Percentiles rank a stretch among this genome's conserved stretches.
Evolutionary conservation across 2,113 vertebrate species (phyloP).

Genomic region (Nanorana parkeri): DNA sequence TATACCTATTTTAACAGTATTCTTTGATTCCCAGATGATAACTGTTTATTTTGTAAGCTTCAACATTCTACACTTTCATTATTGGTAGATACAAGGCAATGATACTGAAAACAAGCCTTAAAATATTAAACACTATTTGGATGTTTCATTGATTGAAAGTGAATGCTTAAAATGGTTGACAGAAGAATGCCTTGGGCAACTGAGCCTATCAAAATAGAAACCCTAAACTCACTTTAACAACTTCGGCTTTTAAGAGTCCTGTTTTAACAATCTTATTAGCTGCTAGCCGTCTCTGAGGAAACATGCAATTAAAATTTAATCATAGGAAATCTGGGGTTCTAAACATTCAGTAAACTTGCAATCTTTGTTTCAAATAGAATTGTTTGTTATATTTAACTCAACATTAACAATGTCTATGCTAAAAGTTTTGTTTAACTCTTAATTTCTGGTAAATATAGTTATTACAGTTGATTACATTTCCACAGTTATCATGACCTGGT

Average conservation of each 20-base stretch:
- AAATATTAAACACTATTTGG: conserved; percentile 60
- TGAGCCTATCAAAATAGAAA: conserved; percentile 70
- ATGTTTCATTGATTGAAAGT: conserved; percentile 69
- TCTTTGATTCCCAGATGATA: too few species aligned
- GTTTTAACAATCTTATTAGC: conserved; percentile 79
- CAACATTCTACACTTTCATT: neutral
- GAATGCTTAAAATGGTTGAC: conserved; percentile 65
- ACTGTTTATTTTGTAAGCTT: neutral
- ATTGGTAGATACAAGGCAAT: neutral
- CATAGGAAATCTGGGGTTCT: conserved; percentile 78
- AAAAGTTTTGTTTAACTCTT: too few species aligned
- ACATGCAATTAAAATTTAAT: conserved; percentile 84
- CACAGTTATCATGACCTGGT: too few species aligned
- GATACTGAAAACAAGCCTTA: conserved; percentile 42
- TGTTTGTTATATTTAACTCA: neutral
- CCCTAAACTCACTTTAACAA: conserved; percentile 71
- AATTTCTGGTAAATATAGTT: too few species aligned
- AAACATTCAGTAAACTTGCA: conserved; percentile 77
- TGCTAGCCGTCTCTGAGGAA: conserved; percentile 78
- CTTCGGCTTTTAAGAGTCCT: conserved; percentile 76
- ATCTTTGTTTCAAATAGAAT: conserved; percentile 66
- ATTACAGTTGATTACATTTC: too few species aligned
- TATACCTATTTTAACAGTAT: too few species aligned
- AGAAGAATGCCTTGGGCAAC: conserved; percentile 63
- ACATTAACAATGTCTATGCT: neutral